Conservation (phyloP, 2,797 vertebrate species). For the Philypnodon macrostomus region DNA sequence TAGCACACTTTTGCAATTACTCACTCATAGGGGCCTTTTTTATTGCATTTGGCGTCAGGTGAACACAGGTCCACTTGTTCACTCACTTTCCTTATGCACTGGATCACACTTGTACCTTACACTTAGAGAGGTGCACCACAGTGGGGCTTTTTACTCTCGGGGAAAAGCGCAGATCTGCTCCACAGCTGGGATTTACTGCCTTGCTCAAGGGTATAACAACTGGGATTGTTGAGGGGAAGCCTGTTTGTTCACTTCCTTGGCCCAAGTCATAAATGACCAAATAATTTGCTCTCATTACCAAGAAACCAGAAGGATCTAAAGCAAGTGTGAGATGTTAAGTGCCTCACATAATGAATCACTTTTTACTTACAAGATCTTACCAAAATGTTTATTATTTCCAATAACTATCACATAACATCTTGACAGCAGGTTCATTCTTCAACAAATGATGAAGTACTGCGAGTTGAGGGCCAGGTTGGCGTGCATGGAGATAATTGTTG, state of each 20-base stretch:
- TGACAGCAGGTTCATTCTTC: slow-evolving; percentile 10
- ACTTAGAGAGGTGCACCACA: slow-evolving; percentile 33
- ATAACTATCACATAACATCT: slow-evolving; percentile 11
- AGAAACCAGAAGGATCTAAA: slow-evolving; percentile 31
- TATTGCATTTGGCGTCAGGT: slow-evolving; percentile 43
- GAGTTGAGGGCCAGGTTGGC: slow-evolving; percentile 13
- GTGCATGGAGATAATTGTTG: slow-evolving; percentile 4
- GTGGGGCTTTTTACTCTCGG: slow-evolving; percentile 60
- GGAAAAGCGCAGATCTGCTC: slow-evolving; percentile 56
- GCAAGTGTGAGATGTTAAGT: slow-evolving; percentile 39
- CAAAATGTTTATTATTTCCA: slow-evolving; percentile 3
- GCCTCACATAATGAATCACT: slow-evolving; percentile 15
- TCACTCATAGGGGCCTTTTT: too few species aligned
- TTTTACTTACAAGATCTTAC: slow-evolving; percentile 8
- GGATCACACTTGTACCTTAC: slow-evolving; percentile 22
- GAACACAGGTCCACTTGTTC: slow-evolving; percentile 45
- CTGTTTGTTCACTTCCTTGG: slow-evolving; percentile 51
- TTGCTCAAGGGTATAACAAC: slow-evolving; percentile 69
- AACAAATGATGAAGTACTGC: background rate
- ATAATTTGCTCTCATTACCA: slow-evolving; percentile 55
- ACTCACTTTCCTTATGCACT: slow-evolving; percentile 12
- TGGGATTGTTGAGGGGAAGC: slow-evolving; percentile 40
- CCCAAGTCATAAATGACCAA: slow-evolving; percentile 51
- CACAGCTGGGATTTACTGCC: slow-evolving; percentile 71
- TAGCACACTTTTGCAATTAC: slow-evolving; percentile 28